A percentile compares a stretch with the other conserved stretches of the same genome.
Conservation (phyloP, 1,140 invertebrate species). For the Eueides isabella region DNA sequence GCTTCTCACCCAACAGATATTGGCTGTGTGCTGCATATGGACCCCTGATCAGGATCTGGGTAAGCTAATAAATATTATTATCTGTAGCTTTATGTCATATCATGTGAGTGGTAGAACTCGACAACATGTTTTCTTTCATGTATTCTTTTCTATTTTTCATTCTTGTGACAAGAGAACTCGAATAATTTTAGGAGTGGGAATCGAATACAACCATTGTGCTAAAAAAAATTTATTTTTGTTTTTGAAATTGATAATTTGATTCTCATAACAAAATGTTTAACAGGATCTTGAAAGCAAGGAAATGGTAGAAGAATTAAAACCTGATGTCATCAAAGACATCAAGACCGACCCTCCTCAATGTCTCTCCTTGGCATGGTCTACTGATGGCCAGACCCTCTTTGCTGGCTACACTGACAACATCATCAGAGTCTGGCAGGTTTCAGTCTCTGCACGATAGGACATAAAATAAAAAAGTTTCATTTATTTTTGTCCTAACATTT, state of each 20-base stretch:
- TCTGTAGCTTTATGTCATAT: not conserved
- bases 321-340: slow-evolving; percentile 91
- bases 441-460: slow-evolving; percentile 88
- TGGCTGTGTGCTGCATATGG: slow-evolving; percentile 99
- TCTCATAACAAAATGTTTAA: slow-evolving; percentile 35
- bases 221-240: no score
- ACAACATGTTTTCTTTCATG: no score
- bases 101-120: no score
- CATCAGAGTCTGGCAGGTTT: slow-evolving; percentile 99
- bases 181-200: no score
- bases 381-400: slow-evolving; percentile 99
- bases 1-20: slow-evolving; percentile 99
- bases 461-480: slow-evolving; percentile 60
- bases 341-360: slow-evolving; percentile 97
- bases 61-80: slow-evolving; percentile 54
- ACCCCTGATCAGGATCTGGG: slow-evolving; percentile 99
- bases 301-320: slow-evolving; percentile 98
- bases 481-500: slow-evolving; percentile 75
- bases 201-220: no score
- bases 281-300: slow-evolving; percentile 99
- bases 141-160: not conserved
- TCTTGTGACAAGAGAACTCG: no score
- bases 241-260: not conserved
- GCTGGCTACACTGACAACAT: slow-evolving; percentile 99
- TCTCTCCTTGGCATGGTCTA: slow-evolving; percentile 99